Conservation (phyloP, 2,797 vertebrate genomes). For the Acestrorhynchus altus region DNA sequence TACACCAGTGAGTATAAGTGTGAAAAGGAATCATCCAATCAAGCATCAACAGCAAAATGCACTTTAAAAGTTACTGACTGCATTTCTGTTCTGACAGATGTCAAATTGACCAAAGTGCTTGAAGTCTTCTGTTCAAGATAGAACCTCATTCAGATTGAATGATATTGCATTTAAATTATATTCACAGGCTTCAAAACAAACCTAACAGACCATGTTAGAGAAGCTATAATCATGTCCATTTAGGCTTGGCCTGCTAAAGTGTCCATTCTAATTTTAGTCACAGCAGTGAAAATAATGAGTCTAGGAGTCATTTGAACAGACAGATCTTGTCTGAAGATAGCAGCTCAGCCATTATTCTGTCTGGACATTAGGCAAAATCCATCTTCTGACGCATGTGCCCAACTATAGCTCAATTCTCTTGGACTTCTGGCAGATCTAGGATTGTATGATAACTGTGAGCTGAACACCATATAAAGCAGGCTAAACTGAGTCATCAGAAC, state of each 20-base stretch:
- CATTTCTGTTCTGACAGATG: constrained; percentile 27
- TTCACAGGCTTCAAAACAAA: constrained; percentile 17
- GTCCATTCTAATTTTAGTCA: constrained; percentile 41
- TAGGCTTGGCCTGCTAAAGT: constrained; percentile 39
- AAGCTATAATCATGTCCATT: constrained; percentile 30
- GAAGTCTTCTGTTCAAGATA: constrained; percentile 17
- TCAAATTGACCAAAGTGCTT: constrained; percentile 17
- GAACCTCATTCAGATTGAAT: constrained; percentile 17
- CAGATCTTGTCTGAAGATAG: constrained; percentile 54
- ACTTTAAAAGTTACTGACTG: not conserved
- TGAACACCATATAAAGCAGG: not conserved
- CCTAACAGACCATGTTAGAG: constrained; percentile 13
- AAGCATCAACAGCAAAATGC: constrained; percentile 7
- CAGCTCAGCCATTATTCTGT: constrained; percentile 47
- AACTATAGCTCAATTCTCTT: not conserved
- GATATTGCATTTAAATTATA: constrained; percentile 36
- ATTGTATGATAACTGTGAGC: constrained; percentile 20
- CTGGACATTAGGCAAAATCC: constrained; percentile 26
- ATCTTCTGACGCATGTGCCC: constrained; percentile 28
- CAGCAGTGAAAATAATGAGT: constrained; percentile 40
- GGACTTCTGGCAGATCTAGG: constrained; percentile 7
- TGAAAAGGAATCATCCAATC: constrained; percentile 1
- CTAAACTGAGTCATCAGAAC: not conserved
- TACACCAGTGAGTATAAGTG: not conserved
- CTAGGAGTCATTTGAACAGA: constrained; percentile 54